These are phyloP conservation scores for Agrenia bidenticulata DNA, from an alignment of 2,888 invertebrate genomes.

Conservation along the genomic window DNA sequence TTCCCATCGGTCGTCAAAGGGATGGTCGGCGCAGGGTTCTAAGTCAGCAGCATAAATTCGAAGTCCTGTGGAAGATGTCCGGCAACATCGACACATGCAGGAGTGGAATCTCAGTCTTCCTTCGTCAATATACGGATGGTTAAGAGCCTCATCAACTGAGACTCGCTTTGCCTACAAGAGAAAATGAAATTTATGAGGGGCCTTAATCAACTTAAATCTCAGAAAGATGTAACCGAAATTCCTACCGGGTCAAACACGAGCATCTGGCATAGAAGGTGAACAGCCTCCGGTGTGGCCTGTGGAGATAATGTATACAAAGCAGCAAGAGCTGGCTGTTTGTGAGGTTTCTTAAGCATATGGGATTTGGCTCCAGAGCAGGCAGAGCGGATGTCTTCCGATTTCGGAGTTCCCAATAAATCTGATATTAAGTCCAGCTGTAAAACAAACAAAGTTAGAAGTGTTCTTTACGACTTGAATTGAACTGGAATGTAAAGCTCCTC, in stretches of 20 bases:
- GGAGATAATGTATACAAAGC: slow-evolving; percentile 87
- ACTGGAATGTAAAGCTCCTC: no score
- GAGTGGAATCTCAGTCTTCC: slow-evolving; percentile 98
- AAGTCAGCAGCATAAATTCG: slow-evolving; percentile 88
- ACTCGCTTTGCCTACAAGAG: slow-evolving; percentile 81
- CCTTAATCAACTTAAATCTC: not conserved
- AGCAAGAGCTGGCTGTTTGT: slow-evolving; percentile 82
- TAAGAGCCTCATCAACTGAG: slow-evolving; percentile 89
- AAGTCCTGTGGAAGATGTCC: slow-evolving; percentile 65
- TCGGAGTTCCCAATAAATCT: slow-evolving; percentile 93
- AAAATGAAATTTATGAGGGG: no score
- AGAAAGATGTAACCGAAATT: slow-evolving; percentile 41
- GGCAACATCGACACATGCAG: slow-evolving; percentile 99
- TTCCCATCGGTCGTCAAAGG: slow-evolving; percentile 97
- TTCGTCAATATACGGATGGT: slow-evolving; percentile 96
- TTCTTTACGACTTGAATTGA: no score
- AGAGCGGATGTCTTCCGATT: slow-evolving; percentile 91
- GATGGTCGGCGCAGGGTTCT: slow-evolving; percentile 84
- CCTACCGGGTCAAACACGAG: slow-evolving; percentile 95
- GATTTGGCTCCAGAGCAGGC: slow-evolving; percentile 93
- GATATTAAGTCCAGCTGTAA: slow-evolving; percentile 91
- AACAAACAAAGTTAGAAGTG: no score
- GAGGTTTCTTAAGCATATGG: slow-evolving; percentile 85
- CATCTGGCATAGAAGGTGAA: slow-evolving; percentile 95
- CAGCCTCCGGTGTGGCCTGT: slow-evolving; percentile 96